A percentile compares a stretch with the other conserved stretches of the same genome.
phyloP scores from a whole-genome alignment of 2,113 vertebrate species.

The Sprattus sprattus region DNA sequence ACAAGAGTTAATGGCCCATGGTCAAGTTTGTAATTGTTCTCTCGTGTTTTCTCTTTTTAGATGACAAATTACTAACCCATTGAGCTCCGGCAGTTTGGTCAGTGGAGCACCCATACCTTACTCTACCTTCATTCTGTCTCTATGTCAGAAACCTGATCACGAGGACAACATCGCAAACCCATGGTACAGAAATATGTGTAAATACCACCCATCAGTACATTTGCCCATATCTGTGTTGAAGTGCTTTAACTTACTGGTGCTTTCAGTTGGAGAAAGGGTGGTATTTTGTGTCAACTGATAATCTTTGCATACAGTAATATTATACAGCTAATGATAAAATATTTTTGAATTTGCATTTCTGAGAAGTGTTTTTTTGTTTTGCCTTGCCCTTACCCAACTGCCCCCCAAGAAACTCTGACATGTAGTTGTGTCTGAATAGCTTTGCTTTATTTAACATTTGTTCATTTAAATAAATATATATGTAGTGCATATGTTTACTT shows the following conservation, averaged over 20 bases:
- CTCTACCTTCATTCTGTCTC: background rate
- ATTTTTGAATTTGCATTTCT: background rate
- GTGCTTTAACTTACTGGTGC: too few relatives aligned
- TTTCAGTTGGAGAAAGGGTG: background rate
- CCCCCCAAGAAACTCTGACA: background rate
- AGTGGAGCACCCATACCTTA: background rate
- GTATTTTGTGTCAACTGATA: background rate
- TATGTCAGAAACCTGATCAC: background rate
- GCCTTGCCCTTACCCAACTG: background rate
- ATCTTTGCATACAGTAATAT: background rate
- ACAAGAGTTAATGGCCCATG: background rate
- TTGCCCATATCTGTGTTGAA: background rate
- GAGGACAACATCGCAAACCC: background rate
- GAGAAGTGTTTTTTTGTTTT: background rate
- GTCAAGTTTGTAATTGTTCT: background rate
- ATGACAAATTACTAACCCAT: background rate
- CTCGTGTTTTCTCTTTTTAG: background rate
- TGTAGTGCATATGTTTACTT: background rate
- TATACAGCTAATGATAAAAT: background rate
- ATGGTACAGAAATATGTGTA: background rate
- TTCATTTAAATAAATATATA: slow-evolving; percentile 10
- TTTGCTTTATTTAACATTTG: slow-evolving; percentile 12
- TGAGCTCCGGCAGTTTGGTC: background rate
- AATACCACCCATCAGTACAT: background rate
- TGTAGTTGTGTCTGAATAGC: background rate